These are phyloP conservation scores for Bungarus multicinctus DNA, from an alignment of 2,113 vertebrate species.

Conservation along the genomic window DNA sequence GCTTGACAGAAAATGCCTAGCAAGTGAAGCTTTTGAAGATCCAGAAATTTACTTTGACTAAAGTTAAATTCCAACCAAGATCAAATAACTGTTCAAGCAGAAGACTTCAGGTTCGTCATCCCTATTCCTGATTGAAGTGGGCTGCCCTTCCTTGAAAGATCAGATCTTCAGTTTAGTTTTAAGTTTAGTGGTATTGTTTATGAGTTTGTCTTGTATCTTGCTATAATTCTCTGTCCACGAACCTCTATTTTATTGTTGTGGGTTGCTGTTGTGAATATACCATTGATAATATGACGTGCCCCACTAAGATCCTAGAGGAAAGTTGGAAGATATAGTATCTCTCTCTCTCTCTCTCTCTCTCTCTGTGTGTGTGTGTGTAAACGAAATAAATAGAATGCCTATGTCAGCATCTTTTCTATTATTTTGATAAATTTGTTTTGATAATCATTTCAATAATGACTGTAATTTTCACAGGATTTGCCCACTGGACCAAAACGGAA, in stretches of 20 bases:
- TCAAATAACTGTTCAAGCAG: neutral
- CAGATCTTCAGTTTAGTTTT: neutral
- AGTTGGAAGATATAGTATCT: too few species aligned
- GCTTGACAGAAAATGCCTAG: neutral
- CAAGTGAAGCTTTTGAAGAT: neutral
- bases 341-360: too few species aligned
- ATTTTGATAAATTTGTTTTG: neutral
- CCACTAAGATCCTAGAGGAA: neutral
- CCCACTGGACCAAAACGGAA: neutral
- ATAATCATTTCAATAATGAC: neutral
- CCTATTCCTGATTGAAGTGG: neutral
- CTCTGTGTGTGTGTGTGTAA: neutral
- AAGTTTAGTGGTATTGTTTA: neutral
- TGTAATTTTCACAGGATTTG: neutral
- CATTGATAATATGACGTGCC: neutral
- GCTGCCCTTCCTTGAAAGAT: neutral
- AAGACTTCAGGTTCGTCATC: neutral
- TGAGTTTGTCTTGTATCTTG: neutral
- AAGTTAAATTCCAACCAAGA: neutral
- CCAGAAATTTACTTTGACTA: neutral
- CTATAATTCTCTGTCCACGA: neutral
- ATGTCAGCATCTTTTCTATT: neutral
- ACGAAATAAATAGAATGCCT: neutral
- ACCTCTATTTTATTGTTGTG: neutral
- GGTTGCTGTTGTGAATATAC: neutral